These are phyloP conservation scores for Matsumyia berberina DNA, from an alignment of 2,888 invertebrate genomes.

Conservation along the genomic window DNA sequence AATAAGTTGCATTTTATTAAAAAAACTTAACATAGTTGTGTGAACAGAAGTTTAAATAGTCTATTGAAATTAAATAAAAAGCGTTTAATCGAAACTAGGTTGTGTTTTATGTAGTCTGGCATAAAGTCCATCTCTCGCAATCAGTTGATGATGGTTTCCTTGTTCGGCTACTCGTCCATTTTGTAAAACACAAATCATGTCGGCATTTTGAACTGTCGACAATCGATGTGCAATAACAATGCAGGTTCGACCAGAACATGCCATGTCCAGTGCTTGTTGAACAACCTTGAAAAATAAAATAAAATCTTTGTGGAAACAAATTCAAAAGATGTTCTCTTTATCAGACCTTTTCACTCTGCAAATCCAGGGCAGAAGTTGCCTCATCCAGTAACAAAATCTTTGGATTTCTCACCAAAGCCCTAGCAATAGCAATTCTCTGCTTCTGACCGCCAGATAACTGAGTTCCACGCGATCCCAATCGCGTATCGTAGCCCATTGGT, in stretches of 20 bases:
- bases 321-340: background rate
- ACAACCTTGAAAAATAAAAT: slow-evolving; percentile 85
- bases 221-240: slow-evolving; percentile 95
- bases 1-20: slow-evolving; percentile 16
- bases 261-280: slow-evolving; percentile 93
- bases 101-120: slow-evolving; percentile 88
- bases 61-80: background rate
- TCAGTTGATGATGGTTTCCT: slow-evolving; percentile 91
- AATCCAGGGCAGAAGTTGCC: slow-evolving; percentile 92
- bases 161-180: slow-evolving; percentile 90
- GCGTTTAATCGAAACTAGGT: slow-evolving; percentile 69
- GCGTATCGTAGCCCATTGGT: slow-evolving; percentile 91
- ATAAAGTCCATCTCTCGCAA: slow-evolving; percentile 88
- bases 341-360: slow-evolving; percentile 89
- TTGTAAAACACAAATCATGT: slow-evolving; percentile 93
- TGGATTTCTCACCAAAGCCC: slow-evolving; percentile 91
- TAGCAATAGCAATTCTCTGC: slow-evolving; percentile 93
- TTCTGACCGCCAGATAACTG: slow-evolving; percentile 94
- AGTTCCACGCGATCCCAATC: slow-evolving; percentile 90
- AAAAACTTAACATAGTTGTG: slow-evolving; percentile 24
- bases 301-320: background rate
- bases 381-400: slow-evolving; percentile 90
- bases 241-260: slow-evolving; percentile 92
- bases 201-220: slow-evolving; percentile 92
- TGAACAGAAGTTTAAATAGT: slow-evolving; percentile 52